Base-by-base conservation (phyloP, 2,113 vertebrate genomes). In the Scortum barcoo region DNA sequence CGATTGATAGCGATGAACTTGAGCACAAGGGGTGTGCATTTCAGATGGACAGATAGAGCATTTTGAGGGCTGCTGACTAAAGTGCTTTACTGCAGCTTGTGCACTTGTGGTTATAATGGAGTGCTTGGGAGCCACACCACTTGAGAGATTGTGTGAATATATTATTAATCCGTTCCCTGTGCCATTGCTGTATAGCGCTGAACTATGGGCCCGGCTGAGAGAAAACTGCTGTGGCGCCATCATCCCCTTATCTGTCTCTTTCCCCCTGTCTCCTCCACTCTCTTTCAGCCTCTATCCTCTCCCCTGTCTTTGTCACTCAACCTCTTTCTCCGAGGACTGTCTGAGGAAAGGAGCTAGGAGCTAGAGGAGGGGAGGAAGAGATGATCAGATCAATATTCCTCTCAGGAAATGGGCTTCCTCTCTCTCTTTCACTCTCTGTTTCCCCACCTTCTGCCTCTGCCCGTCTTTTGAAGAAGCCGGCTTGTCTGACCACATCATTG, bases 341-440 rank as follows among this genome's bases (percentile, higher is more conserved):
- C 78, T 51, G 30, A 78, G 72, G 82, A 76, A 69, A 81, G 75
- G 61, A 76, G 57, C 57, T 48, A 4, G 54, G 70, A n/a, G 50
- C 60, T 51, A 20, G 65, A 83, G 63, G 73, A 87, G 58, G 26
- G 38, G 73, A 89, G 84, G 80, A 85, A 58, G 86, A 91, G 73
- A 88, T 68, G 90, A 90, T 90, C 84, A 87, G 84, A 95, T 92
- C 89, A 91, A 92, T 91, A 92, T 83, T 87, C 83, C 76, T 63
- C 87, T 88, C 92, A 93, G 91, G 91, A 93, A 92, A 90, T 86
- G 75, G 73, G 72, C 82, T 75, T 84, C 86, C 65, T 67, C 70
- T 67, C 70, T 67, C 72, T 85, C 69, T 81, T 36, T 6, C 57
- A 46, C 65, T 81, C 77, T 63, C 63, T 22, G 48, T 77, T 72